phyloP scores from a whole-genome alignment of 2,888 invertebrate genomes.

The Agrochola litura region DNA sequence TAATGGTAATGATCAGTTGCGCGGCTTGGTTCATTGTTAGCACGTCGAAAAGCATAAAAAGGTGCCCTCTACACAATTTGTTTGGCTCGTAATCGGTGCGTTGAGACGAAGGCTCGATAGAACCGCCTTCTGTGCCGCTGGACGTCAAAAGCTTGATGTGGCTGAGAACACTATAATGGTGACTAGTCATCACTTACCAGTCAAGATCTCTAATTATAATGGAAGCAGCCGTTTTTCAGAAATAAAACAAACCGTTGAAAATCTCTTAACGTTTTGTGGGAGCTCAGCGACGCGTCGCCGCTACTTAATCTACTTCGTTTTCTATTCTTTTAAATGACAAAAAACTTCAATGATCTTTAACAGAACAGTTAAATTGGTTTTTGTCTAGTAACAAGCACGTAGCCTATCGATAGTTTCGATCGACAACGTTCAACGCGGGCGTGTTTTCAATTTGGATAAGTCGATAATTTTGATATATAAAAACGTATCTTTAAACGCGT shows the following conservation, averaged over 20 bases:
- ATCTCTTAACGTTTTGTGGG: conserved; percentile 86
- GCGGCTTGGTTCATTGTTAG: conserved; percentile 87
- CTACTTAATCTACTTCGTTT: conserved; percentile 79
- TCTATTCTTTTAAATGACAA: conserved; percentile 80
- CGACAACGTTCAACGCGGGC: conserved; percentile 71
- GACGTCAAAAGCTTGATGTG: conserved; percentile 79
- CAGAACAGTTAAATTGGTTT: conserved; percentile 84
- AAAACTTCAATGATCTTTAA: conserved; percentile 85
- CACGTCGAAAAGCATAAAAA: conserved; percentile 87
- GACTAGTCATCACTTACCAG: conserved; percentile 86
- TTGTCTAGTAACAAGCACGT: conserved; percentile 79
- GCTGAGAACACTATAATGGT: conserved; percentile 83
- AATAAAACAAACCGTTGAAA: conserved; percentile 87
- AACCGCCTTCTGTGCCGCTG: conserved; percentile 78
- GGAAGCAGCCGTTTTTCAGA: conserved; percentile 80
- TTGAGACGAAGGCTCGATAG: conserved; percentile 76
- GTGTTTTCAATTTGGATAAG: conserved; percentile 74
- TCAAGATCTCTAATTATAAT: conserved; percentile 86
- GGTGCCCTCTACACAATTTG: conserved; percentile 86
- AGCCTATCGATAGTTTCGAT: conserved; percentile 75
- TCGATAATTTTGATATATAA: conserved; percentile 67
- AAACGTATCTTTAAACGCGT: conserved; percentile 54
- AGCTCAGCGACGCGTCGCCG: conserved; percentile 80
- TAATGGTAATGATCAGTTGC: conserved; percentile 90
- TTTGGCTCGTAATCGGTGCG: conserved; percentile 86